Conservation (phyloP, 2,888 invertebrate genomes). For the Strigamia maritima region DNA sequence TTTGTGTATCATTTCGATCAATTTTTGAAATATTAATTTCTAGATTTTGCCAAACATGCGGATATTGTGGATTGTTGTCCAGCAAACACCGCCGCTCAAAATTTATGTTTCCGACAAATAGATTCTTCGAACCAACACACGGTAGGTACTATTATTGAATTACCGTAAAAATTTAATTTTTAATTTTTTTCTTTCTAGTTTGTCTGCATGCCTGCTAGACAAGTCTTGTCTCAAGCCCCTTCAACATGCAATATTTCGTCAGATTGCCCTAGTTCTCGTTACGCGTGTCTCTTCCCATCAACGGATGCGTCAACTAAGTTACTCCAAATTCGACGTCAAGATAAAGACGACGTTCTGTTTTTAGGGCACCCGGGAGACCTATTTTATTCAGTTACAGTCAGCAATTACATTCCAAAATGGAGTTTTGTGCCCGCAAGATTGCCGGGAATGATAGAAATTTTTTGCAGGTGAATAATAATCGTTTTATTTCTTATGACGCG, state of each 20-base stretch:
- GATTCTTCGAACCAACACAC: not conserved
- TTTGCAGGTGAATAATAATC: slow-evolving; percentile 45
- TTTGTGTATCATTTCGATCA: not conserved
- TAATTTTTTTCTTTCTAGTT: not conserved
- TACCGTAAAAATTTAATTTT: not conserved
- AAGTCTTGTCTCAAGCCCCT: slow-evolving; percentile 49
- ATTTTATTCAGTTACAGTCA: slow-evolving; percentile 63
- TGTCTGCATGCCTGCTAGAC: slow-evolving; percentile 7
- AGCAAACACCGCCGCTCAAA: slow-evolving; percentile 2
- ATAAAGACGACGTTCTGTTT: slow-evolving; percentile 67
- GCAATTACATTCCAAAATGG: slow-evolving; percentile 52
- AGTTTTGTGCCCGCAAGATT: slow-evolving; percentile 46
- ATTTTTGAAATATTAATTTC: not conserved
- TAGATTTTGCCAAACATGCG: slow-evolving; percentile 32
- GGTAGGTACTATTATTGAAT: not conserved
- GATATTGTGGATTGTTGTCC: slow-evolving; percentile 38
- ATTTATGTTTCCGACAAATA: slow-evolving; percentile 29
- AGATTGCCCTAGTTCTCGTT: slow-evolving; percentile 60
- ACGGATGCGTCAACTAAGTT: slow-evolving; percentile 74
- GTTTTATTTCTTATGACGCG: too few relatives aligned
- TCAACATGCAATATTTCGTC: slow-evolving; percentile 61
- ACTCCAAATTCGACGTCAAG: slow-evolving; percentile 51
- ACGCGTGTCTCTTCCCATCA: slow-evolving; percentile 72
- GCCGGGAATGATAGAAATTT: slow-evolving; percentile 41
- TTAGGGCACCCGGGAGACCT: slow-evolving; percentile 75